phyloP scores from a whole-genome alignment of 2,888 invertebrate genomes.

The Agrypnus murinus region DNA sequence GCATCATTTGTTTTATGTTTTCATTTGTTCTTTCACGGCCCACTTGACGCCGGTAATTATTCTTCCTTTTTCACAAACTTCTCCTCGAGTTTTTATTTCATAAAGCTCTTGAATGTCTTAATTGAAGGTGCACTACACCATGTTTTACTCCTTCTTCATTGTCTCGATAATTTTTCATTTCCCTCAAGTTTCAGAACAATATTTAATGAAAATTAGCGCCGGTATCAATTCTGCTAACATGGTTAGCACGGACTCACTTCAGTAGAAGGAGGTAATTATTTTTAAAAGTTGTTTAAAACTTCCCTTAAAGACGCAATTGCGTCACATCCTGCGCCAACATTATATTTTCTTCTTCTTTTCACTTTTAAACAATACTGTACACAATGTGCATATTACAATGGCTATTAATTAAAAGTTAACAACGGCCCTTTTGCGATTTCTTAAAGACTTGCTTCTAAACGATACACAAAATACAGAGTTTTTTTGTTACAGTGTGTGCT shows the following conservation, averaged over 20 bases:
- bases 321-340: slow-evolving; percentile 43
- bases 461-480: no score
- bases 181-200: slow-evolving; percentile 62
- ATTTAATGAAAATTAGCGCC: slow-evolving; percentile 70
- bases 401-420: slow-evolving; percentile 48
- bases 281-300: slow-evolving; percentile 60
- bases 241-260: slow-evolving; percentile 62
- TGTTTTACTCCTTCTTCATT: slow-evolving; percentile 67
- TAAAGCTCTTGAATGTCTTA: slow-evolving; percentile 61
- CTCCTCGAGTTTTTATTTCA: slow-evolving; percentile 60
- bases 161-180: slow-evolving; percentile 70
- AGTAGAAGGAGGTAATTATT: slow-evolving; percentile 66
- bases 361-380: slow-evolving; percentile 37
- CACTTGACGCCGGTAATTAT: slow-evolving; percentile 70
- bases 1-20: slow-evolving; percentile 70
- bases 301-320: slow-evolving; percentile 47
- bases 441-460: neutral
- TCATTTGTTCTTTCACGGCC: slow-evolving; percentile 70
- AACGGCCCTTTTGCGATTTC: slow-evolving; percentile 26
- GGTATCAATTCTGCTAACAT: slow-evolving; percentile 63
- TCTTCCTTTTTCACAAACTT: slow-evolving; percentile 62
- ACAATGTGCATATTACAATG: slow-evolving; percentile 40
- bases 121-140: slow-evolving; percentile 70
- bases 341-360: slow-evolving; percentile 43
- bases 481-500: no score